phyloP scores from a whole-genome alignment of 2,797 vertebrate genomes.

The Pempheris klunzingeri region DNA sequence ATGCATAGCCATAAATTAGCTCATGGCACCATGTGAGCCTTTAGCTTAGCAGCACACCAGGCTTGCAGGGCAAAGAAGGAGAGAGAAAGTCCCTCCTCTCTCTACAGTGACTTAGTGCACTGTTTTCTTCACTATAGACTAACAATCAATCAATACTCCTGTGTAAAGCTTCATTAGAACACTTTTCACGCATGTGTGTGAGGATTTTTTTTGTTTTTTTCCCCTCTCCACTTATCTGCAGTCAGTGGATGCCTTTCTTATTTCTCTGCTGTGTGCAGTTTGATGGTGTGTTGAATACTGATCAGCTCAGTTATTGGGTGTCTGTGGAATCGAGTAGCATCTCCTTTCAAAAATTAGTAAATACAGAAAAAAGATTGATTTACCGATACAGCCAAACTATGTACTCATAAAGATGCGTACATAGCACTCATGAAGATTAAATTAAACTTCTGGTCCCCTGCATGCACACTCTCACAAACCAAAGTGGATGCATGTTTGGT shows the following conservation, averaged over 20 bases:
- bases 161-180: background rate
- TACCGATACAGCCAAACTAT: background rate
- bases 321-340: background rate
- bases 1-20: slow-evolving; percentile 76
- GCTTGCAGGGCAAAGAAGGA: slow-evolving; percentile 23
- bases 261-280: background rate
- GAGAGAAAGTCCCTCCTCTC: background rate
- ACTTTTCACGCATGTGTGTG: background rate
- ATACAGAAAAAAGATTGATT: background rate
- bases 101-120: slow-evolving; percentile 3
- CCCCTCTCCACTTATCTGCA: background rate
- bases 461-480: background rate
- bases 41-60: slow-evolving; percentile 7
- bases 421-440: background rate
- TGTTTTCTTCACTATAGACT: slow-evolving; percentile 14
- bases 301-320: background rate
- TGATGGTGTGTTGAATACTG: background rate
- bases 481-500: background rate
- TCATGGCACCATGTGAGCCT: slow-evolving; percentile 22
- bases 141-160: slow-evolving; percentile 9
- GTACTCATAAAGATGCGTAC: background rate
- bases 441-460: background rate
- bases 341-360: background rate
- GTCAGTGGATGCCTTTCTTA: background rate
- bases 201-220: background rate